phyloP scores from a whole-genome alignment of 2,888 invertebrate genomes.

The Entomobrya proxima region DNA sequence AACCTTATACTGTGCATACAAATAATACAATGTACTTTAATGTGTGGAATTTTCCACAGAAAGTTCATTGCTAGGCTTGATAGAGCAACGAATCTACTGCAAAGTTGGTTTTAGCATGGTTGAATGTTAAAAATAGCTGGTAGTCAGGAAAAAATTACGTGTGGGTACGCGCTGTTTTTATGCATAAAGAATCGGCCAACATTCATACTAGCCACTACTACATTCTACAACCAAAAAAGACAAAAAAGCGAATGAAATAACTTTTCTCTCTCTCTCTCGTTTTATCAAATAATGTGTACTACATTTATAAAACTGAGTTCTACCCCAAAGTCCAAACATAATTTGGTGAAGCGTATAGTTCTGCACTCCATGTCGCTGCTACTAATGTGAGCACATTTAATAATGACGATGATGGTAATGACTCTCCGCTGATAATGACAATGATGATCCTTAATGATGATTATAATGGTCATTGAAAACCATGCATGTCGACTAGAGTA shows the following conservation, averaged over 20 bases:
- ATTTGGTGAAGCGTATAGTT: not conserved
- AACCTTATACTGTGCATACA: not conserved
- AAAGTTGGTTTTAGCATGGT: no score
- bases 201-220: not conserved
- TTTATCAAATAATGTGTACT: not conserved
- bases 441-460: conserved; percentile 58
- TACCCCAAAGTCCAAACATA: not conserved
- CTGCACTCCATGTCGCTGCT: not conserved
- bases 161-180: not conserved
- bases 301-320: not conserved
- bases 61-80: not conserved
- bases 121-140: not conserved
- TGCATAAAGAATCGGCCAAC: conserved; percentile 1
- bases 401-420: conserved; percentile 52
- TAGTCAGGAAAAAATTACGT: not conserved
- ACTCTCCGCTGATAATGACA: conserved; percentile 53
- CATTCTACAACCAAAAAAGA: not conserved
- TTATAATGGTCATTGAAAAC: conserved; percentile 51
- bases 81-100: not conserved
- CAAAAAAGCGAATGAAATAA: conserved; percentile 9
- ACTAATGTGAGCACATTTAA: conserved; percentile 50
- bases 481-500: conserved; percentile 19
- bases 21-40: not conserved
- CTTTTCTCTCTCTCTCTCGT: not conserved
- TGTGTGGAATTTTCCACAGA: conserved; percentile 25